Evolutionary conservation across 2,797 vertebrate species (phyloP), one percentile per base, ranked within the genome.

Genomic region (Malurus splendens): DNA sequence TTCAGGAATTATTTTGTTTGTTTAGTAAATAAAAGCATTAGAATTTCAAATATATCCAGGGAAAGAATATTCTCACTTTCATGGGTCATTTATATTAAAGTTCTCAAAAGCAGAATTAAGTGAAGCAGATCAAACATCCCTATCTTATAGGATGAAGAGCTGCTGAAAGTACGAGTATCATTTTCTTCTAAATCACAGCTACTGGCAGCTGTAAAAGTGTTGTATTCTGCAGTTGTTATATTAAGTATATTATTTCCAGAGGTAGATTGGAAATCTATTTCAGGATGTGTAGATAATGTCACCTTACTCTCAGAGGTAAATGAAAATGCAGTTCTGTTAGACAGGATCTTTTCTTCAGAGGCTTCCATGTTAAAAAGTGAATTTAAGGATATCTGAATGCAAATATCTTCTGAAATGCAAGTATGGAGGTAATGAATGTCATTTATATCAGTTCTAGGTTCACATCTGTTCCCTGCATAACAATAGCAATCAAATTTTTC

Each of bases 401-500:
- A 97, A 89, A 96, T 39, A 65, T 93, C 91, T 50, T 94, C 70
- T 57, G 67, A 36, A 89, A 93, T 80, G 48, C 97, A 97, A 56
- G 90, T 90, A 9, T 61, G 86, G 68, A 97, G 41, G 19, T 67
- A 36, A 41, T 47, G 39, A 82, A 93, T 86, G 30, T 76, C 73
- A 52, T 60, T 72, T 45, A 96, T 27, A 76, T 92, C 36, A 42
- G 8, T 11, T 82, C 41, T 77, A 18, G 67, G 45, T 76, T 92
- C 77, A 89, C 98, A 98, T 30, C 20, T 95, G 61, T 82, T 66
- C 42, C 96, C 97, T 77, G 95, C 57, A 12, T 97, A 98, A 94
- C 98, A 98, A 51, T 93, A 96, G 67, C 98, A 98, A 33, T 93
- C 94, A 89, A 98, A 98, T 44, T 96, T 94, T 80, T 94, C 90